Conservation (phyloP, 2,113 vertebrate genomes). For the Lates calcarifer region DNA sequence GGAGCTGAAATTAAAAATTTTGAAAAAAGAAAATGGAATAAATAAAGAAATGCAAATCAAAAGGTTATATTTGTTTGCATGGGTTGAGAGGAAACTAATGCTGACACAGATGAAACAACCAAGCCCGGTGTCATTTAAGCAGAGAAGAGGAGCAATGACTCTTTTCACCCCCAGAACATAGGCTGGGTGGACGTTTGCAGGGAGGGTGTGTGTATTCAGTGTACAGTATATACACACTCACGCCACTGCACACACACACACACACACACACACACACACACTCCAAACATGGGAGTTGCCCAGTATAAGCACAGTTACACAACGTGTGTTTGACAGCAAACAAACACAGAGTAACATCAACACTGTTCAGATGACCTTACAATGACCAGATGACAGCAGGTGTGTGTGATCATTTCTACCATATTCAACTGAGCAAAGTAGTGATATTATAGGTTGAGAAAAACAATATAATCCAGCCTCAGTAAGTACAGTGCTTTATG, state of each 20-base stretch:
- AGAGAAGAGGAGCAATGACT: neutral
- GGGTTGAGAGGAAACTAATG: conserved; percentile 25
- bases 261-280: conserved; percentile 40
- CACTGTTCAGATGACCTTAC: conserved; percentile 56
- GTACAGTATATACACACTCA: conserved; percentile 60
- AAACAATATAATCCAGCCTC: conserved; percentile 15
- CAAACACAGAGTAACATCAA: conserved; percentile 57
- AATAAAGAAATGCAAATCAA: conserved; percentile 44
- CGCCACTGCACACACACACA: conserved; percentile 45
- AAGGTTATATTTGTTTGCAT: conserved; percentile 54
- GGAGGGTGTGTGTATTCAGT: conserved; percentile 37
- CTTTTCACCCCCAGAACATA: neutral
- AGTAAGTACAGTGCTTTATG: conserved; percentile 15
- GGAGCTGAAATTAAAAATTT: conserved; percentile 34
- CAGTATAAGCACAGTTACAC: conserved; percentile 50
- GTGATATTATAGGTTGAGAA: conserved; percentile 4
- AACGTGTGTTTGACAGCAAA: conserved; percentile 73
- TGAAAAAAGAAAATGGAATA: conserved; percentile 19
- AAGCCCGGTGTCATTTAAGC: conserved; percentile 9
- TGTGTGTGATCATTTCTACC: conserved; percentile 1
- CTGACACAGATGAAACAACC: conserved; percentile 1
- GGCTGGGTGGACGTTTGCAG: conserved; percentile 12
- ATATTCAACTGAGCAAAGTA: neutral
- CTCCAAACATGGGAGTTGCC: conserved; percentile 28
- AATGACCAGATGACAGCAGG: conserved; percentile 44